These are phyloP conservation scores for Ovis canadensis DNA, from an alignment of 2,113 vertebrate species.

Conservation along the genomic window DNA sequence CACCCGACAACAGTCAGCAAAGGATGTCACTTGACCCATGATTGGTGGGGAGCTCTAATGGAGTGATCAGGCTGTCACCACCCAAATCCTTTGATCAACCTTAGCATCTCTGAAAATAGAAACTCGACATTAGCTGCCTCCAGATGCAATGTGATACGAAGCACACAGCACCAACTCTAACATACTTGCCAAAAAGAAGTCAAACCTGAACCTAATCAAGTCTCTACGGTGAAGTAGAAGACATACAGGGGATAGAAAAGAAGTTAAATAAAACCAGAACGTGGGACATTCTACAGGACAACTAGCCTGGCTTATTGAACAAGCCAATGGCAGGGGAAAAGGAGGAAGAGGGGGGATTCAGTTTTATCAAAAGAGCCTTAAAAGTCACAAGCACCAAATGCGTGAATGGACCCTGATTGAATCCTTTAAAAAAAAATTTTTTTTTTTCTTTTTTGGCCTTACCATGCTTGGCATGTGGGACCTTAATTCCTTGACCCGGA, in stretches of 20 bases:
- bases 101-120: slow-evolving; percentile 19
- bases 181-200: neutral
- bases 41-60: neutral
- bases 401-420: neutral
- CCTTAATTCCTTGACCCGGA: neutral
- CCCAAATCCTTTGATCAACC: neutral
- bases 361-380: neutral
- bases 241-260: neutral
- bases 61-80: neutral
- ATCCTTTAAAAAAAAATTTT: neutral
- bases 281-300: neutral
- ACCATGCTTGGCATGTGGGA: no score
- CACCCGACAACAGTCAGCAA: neutral
- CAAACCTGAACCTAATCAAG: neutral
- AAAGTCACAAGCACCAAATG: neutral
- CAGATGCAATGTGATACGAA: neutral
- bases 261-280: neutral
- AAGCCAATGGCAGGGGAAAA: neutral
- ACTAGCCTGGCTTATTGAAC: neutral
- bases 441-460: neutral
- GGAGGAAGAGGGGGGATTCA: no score
- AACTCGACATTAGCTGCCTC: neutral
- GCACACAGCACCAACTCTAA: neutral
- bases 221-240: neutral
- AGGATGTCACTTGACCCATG: neutral